Evolutionary conservation across 2,113 vertebrate genomes (phyloP), one percentile per base, ranked within the genome.

Genomic region (Merops nubicus): DNA sequence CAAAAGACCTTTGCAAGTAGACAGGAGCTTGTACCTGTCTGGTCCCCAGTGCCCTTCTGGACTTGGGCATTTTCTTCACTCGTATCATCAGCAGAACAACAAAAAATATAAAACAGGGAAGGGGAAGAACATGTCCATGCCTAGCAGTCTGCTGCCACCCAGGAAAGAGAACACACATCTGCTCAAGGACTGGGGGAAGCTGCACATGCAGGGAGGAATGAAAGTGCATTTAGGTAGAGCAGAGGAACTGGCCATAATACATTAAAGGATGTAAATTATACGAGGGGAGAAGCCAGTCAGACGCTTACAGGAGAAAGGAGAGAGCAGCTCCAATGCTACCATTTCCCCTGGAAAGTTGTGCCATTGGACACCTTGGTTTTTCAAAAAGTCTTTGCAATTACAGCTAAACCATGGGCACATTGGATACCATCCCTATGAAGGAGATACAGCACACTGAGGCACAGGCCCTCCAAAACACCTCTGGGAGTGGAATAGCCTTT

Each of bases 161-260:
- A 4, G 23, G 54, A 64, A 59, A 21, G 75, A 43, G 20, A 73
- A 60, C 1, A 5, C 15, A 38, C 4, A 26, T 60, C 40, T 76
- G 53, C 73, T 48, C 13, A 33, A 43, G 22, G 40, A 38, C 29
- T 20, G 9, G 4, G 15, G 7, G 13, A 11, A 80, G 42, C 0
- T 0, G 59, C 19, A 23, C 12, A 19, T 4, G 5, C 0, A 0
- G 13, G 12, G 23, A 42, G 13, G 9, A 20, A 62, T 65, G 15
- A 62, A 48, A 6, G 16, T 15, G 6, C 13, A 33, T 14, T 42
- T 73, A 2, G 31, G 26, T 29, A 93, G 6, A 75, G 31, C 28
- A 45, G 0, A 70, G 13, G 6, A 88, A 79, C 25, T 42, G 8
- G 33, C 11, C 29, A 82, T 65, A 93, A 42, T 29, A 81, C 0